phyloP scores from a whole-genome alignment of 2,113 vertebrate genomes.

The Tor tambroides region DNA sequence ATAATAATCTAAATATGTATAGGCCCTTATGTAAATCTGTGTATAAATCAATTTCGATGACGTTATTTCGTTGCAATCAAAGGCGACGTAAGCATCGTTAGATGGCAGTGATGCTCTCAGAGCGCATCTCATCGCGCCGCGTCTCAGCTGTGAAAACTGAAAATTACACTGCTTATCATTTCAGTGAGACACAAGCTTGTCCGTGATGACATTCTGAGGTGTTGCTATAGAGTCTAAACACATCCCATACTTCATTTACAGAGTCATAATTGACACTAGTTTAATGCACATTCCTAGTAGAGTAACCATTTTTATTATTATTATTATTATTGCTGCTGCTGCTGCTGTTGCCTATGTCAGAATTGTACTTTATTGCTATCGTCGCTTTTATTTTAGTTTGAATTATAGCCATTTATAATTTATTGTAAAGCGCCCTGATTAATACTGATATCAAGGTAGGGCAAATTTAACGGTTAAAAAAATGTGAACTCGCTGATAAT shows the following conservation, averaged over 20 bases:
- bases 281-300: too few relatives aligned
- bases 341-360: neutral
- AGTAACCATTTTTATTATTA: too few relatives aligned
- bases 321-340: too few relatives aligned
- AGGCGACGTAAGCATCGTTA: neutral
- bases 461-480: neutral
- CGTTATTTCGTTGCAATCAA: neutral
- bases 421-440: neutral
- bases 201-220: neutral
- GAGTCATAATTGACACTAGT: too few relatives aligned
- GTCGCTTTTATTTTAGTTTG: neutral
- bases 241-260: too few relatives aligned
- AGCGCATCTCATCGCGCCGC: neutral
- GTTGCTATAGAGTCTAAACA: neutral
- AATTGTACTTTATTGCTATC: neutral
- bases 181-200: neutral
- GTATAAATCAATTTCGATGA: too few relatives aligned
- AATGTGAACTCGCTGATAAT: neutral
- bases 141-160: neutral
- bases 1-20: too few relatives aligned
- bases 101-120: neutral
- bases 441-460: neutral
- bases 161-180: neutral
- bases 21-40: neutral
- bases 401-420: neutral